A percentile compares a stretch with the other conserved stretches of the same genome.
phyloP scores from a whole-genome alignment of 2,113 vertebrate genomes.

The Uria aalge region DNA sequence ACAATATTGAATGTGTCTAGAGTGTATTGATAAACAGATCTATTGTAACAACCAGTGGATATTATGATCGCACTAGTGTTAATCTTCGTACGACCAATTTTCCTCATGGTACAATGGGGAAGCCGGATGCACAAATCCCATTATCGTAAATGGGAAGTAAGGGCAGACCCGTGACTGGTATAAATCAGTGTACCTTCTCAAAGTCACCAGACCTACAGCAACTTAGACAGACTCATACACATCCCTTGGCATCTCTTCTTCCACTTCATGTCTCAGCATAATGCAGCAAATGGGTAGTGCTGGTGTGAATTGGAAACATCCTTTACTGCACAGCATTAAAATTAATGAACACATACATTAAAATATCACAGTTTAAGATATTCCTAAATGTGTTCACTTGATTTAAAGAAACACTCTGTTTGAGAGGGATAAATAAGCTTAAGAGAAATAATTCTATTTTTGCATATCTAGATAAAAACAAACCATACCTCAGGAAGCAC shows the following conservation, averaged over 20 bases:
- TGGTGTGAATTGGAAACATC: neutral
- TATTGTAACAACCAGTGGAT: neutral
- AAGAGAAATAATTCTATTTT: neutral
- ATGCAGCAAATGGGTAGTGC: neutral
- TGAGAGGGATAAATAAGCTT: neutral
- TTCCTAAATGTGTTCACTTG: neutral
- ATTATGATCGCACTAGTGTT: neutral
- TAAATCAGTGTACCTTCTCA: neutral
- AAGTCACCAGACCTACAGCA: neutral
- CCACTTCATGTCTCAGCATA: neutral
- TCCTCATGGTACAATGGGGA: neutral
- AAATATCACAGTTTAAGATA: neutral
- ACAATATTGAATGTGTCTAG: conserved; percentile 23
- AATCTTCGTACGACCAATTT: neutral
- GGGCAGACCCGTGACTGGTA: neutral
- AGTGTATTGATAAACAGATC: conserved; percentile 54
- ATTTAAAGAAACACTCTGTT: neutral
- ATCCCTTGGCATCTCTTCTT: neutral
- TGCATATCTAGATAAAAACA: neutral
- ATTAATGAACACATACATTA: neutral
- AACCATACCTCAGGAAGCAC: neutral
- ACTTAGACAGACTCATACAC: neutral
- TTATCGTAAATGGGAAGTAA: conserved; percentile 1
- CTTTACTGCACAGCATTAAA: neutral
- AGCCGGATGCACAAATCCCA: neutral